A percentile compares a stretch with the other conserved stretches of the same genome.
These are phyloP conservation scores for Nemoura dubitans DNA, from an alignment of 2,888 invertebrate species.

Conservation along the genomic window DNA sequence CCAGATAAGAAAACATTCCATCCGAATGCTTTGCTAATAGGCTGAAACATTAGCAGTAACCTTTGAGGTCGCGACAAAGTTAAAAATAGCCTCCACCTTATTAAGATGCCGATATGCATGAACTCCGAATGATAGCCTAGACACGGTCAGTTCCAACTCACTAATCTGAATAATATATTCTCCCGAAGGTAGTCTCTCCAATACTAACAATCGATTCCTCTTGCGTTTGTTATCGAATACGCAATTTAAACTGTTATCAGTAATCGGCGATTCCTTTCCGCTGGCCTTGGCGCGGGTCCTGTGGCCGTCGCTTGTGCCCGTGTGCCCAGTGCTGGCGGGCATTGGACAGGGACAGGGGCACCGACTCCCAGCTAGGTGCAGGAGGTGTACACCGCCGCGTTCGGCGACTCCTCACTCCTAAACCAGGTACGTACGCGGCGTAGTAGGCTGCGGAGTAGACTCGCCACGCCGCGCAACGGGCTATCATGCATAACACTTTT, in stretches of 20 bases:
- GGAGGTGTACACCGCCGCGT: not conserved
- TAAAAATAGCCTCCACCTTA: not conserved
- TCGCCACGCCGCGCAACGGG: not conserved
- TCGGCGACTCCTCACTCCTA: not conserved
- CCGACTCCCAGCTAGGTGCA: not conserved
- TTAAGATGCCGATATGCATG: not conserved
- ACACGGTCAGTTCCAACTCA: not conserved
- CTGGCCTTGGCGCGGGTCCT: not conserved
- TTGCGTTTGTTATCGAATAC: not conserved
- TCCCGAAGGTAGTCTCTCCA: not conserved
- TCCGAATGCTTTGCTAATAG: not conserved
- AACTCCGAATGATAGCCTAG: not conserved
- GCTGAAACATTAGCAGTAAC: conserved; percentile 7
- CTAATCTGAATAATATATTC: not conserved
- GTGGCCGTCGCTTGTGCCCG: not conserved
- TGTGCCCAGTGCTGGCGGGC: no score
- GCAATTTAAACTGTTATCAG: not conserved
- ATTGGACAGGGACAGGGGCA: not conserved
- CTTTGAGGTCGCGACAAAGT: not conserved
- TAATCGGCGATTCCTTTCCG: not conserved
- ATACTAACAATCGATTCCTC: not conserved
- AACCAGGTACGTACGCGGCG: not conserved
- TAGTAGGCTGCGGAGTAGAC: not conserved
- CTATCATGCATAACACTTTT: conserved; percentile 7
- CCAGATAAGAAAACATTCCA: conserved; percentile 7